Conservation (phyloP, 2,113 vertebrate species). For the Lonchura striata region DNA sequence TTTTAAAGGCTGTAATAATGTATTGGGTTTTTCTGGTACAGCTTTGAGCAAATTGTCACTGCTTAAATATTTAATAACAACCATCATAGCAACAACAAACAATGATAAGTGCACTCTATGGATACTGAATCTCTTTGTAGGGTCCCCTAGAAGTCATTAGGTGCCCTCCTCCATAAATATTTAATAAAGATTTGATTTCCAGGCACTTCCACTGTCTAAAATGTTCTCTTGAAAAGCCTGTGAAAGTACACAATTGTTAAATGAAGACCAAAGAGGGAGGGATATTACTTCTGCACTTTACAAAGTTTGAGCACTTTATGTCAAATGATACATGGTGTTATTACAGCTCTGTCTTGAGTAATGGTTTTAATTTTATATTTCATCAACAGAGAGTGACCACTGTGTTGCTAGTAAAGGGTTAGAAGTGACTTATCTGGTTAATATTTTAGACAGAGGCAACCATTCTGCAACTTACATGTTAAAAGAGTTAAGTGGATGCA, state of each 20-base stretch:
- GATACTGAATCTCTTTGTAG: constrained; percentile 33
- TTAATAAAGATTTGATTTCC: constrained; percentile 63
- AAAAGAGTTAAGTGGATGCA: not conserved
- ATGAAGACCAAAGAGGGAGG: not conserved
- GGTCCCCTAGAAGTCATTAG: constrained; percentile 50
- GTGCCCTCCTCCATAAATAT: constrained; percentile 12
- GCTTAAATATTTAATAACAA: constrained; percentile 48
- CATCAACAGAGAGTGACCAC: not conserved
- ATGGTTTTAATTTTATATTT: constrained; percentile 55
- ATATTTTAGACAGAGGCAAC: constrained; percentile 7
- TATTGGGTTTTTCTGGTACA: not conserved
- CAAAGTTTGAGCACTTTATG: constrained; percentile 40
- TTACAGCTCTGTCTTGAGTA: constrained; percentile 32
- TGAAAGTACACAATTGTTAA: constrained; percentile 21
- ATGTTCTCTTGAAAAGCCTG: constrained; percentile 16
- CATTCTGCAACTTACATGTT: not conserved
- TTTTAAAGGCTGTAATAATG: not conserved
- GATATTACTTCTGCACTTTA: constrained; percentile 26
- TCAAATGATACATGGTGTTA: constrained; percentile 30
- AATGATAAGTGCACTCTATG: constrained; percentile 22
- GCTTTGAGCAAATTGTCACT: not conserved
- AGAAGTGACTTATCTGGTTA: constrained; percentile 14
- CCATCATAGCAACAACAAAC: constrained; percentile 6
- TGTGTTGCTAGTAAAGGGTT: not conserved
- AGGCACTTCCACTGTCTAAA: constrained; percentile 31